phyloP scores from a whole-genome alignment of 2,888 invertebrate genomes.

The Rhamnusium bicolor region DNA sequence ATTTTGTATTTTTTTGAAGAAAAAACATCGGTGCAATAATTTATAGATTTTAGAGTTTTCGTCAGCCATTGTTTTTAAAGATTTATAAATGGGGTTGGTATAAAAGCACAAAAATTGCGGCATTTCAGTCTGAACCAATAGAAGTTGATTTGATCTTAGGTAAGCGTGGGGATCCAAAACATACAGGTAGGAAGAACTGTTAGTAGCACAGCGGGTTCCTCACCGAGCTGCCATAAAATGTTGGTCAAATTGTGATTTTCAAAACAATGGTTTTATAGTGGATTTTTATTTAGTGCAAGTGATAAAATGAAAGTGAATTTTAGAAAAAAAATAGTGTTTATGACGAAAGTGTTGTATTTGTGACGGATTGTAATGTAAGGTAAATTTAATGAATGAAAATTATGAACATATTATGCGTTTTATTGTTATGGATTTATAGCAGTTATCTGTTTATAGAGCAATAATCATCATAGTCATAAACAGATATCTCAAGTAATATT shows the following conservation, averaged over 20 bases:
- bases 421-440: neutral
- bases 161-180: conserved; percentile 57
- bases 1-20: neutral
- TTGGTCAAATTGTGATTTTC: conserved; percentile 9
- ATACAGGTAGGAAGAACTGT: conserved; percentile 56
- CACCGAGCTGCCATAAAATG: conserved; percentile 17
- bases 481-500: neutral
- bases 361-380: neutral
- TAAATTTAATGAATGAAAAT: neutral
- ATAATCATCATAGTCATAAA: neutral
- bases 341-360: neutral
- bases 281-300: neutral
- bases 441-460: neutral
- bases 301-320: conserved; percentile 15
- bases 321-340: neutral
- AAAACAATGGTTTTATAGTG: conserved; percentile 11
- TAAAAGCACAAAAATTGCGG: conserved; percentile 44
- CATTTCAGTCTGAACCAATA: conserved; percentile 63
- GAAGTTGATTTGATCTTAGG: conserved; percentile 63
- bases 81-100: conserved; percentile 44
- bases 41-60: neutral
- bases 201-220: conserved; percentile 57
- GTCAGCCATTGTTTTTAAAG: conserved; percentile 43
- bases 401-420: neutral
- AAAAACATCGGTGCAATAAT: neutral